phyloP scores from a whole-genome alignment of 2,888 invertebrate species.

The Flabesymbios commensalis region DNA sequence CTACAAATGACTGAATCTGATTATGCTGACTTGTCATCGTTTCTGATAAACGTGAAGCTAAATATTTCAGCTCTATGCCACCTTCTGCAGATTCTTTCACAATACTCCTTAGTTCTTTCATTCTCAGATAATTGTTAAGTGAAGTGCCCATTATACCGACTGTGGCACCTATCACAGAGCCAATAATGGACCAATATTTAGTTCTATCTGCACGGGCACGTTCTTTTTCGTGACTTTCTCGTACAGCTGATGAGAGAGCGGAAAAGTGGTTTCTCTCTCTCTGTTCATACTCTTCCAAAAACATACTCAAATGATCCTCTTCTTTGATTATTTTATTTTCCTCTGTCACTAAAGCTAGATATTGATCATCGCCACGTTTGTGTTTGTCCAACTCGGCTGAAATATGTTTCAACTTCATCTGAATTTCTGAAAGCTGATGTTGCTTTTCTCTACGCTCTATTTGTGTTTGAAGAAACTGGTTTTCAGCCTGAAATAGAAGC shows the following conservation, averaged over 20 bases:
- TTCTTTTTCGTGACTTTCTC: slow-evolving; percentile 82
- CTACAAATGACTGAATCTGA: slow-evolving; percentile 32
- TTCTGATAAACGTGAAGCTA: slow-evolving; percentile 26
- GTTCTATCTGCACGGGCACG: slow-evolving; percentile 79
- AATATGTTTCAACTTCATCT: slow-evolving; percentile 69
- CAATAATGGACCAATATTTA: slow-evolving; percentile 82
- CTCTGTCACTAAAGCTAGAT: slow-evolving; percentile 74
- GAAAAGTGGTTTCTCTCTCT: slow-evolving; percentile 75
- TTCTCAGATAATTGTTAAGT: slow-evolving; percentile 70
- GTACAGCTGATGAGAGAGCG: slow-evolving; percentile 74
- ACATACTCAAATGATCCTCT: slow-evolving; percentile 62
- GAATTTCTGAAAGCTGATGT: slow-evolving; percentile 41
- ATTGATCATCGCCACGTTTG: slow-evolving; percentile 76
- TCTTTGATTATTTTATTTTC: slow-evolving; percentile 63
- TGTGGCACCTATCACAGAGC: slow-evolving; percentile 70
- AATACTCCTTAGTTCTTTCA: slow-evolving; percentile 70
- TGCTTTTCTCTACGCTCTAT: slow-evolving; percentile 47
- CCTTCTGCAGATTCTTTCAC: slow-evolving; percentile 60
- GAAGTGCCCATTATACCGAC: slow-evolving; percentile 72
- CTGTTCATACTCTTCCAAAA: slow-evolving; percentile 72
- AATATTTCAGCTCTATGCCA: slow-evolving; percentile 21
- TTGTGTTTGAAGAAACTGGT: slow-evolving; percentile 47
- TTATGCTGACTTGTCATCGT: slow-evolving; percentile 31
- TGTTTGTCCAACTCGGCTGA: slow-evolving; percentile 78
- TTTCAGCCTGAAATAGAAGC: slow-evolving; percentile 57